These are phyloP conservation scores for Crocallis elinguaria DNA, from an alignment of 2,888 invertebrate genomes.

Conservation along the genomic window DNA sequence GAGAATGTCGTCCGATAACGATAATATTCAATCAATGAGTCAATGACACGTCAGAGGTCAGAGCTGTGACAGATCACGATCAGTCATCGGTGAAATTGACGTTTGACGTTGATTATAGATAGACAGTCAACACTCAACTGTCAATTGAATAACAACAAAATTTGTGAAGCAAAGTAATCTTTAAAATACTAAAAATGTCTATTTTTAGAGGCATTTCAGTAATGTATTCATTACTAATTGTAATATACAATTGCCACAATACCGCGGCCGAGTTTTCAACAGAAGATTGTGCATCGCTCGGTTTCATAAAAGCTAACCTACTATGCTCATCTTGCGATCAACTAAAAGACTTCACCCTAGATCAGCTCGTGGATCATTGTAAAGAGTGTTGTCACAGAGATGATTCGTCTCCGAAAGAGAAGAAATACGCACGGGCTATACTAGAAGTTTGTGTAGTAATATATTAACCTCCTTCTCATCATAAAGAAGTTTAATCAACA, in stretches of 20 bases:
- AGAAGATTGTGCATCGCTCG: constrained; percentile 93
- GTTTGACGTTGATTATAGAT: too few relatives aligned
- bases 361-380: constrained; percentile 88
- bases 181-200: constrained; percentile 19
- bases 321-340: constrained; percentile 95
- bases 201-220: constrained; percentile 18
- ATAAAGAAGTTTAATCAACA: too few relatives aligned
- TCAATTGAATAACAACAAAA: too few relatives aligned
- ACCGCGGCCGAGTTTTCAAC: constrained; percentile 86
- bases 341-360: constrained; percentile 90
- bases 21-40: too few relatives aligned
- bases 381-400: constrained; percentile 93
- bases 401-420: constrained; percentile 86
- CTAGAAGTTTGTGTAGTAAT: too few relatives aligned
- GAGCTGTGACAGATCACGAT: neutral
- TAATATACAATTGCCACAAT: constrained; percentile 37
- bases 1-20: neutral
- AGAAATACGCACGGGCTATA: constrained; percentile 95
- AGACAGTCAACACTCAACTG: too few relatives aligned
- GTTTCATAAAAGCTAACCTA: constrained; percentile 93
- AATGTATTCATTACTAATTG: constrained; percentile 28
- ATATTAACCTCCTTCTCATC: too few relatives aligned
- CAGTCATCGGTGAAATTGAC: too few relatives aligned
- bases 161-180: too few relatives aligned
- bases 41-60: constrained; percentile 8